Base-by-base conservation (phyloP, 2,113 vertebrate species). In the Zosterops lateralis region DNA sequence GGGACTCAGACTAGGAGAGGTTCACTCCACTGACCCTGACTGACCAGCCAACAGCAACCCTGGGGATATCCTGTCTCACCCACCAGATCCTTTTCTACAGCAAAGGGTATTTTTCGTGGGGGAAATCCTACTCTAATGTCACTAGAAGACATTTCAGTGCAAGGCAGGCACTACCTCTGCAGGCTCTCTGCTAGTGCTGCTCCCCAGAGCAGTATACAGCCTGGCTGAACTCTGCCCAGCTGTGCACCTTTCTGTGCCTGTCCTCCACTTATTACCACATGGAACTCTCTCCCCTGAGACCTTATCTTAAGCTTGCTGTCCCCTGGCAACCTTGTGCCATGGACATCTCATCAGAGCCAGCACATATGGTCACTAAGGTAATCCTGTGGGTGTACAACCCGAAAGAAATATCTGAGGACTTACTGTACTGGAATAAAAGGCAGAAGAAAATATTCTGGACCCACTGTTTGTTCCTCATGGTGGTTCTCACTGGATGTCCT, bases 361-460 rank as follows among this genome's bases (percentile, higher is more conserved):
- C 2, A 0, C 4, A 36, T 40, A 16, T 2, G 1, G 47, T 13
- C 71, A 70, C 34, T 9, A 16, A 50, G 40, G 53, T 34, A 90
- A 83, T 48, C 47, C 48, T 50, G 13, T 51, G 14, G 9, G 24
- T 81, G 25, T 40, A 64, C 34, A 48, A 51, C n/a, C 18, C 1
- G 2, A 48, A 74, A 83, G 22, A 72, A 71, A 34, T 14, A 62
- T 22, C 54, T 34, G 38, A 36, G 19, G n/a, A 97, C 97, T 97
- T 93, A 98, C 97, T 91, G 28, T 87, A 77, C 15, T 95, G 97
- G 54, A 97, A 83, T 68, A 95, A 42, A 72, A 98, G 94, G 74
- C 97, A 81, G 81, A 97, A 73, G 42, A 60, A 71, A 77, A 84
- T 34, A 9, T 65, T 91, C 91, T 64, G 82, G 79, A 89, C 53